phyloP scores from a whole-genome alignment of 2,113 vertebrate species.

The Mixornis gularis region DNA sequence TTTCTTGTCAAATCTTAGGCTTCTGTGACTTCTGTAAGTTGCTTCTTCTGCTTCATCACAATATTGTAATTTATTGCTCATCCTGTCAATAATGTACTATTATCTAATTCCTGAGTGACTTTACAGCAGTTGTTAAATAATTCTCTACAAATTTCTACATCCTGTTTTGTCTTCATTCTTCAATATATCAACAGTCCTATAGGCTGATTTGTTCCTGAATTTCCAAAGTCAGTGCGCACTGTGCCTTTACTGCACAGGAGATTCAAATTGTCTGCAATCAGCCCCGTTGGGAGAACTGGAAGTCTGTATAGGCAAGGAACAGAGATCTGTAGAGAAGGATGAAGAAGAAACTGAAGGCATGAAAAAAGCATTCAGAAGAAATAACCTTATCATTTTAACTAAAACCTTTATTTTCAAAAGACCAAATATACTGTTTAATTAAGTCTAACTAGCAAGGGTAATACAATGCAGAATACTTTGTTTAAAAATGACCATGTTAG shows the following conservation, averaged over 20 bases:
- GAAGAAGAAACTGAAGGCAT: neutral
- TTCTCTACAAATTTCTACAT: neutral
- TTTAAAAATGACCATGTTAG: neutral
- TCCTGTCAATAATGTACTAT: neutral
- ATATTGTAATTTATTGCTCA: neutral
- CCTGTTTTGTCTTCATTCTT: neutral
- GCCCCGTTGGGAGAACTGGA: neutral
- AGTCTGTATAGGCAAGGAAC: neutral
- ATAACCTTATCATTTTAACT: neutral
- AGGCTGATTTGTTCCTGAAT: neutral
- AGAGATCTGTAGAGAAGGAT: neutral
- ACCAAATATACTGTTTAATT: neutral
- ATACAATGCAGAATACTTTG: neutral
- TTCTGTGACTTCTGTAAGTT: neutral
- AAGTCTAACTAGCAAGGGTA: neutral
- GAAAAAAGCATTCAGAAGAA: neutral
- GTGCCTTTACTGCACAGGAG: neutral
- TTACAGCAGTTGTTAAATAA: neutral
- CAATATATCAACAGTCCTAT: neutral
- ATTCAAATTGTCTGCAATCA: neutral
- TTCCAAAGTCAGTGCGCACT: neutral
- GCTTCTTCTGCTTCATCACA: neutral
- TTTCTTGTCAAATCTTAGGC: neutral
- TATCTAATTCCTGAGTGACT: neutral
- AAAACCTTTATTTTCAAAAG: neutral